Evolutionary conservation across 2,888 invertebrate genomes (phyloP), one percentile per base, ranked within the genome.

Genomic region (Oscheius sp.): DNA sequence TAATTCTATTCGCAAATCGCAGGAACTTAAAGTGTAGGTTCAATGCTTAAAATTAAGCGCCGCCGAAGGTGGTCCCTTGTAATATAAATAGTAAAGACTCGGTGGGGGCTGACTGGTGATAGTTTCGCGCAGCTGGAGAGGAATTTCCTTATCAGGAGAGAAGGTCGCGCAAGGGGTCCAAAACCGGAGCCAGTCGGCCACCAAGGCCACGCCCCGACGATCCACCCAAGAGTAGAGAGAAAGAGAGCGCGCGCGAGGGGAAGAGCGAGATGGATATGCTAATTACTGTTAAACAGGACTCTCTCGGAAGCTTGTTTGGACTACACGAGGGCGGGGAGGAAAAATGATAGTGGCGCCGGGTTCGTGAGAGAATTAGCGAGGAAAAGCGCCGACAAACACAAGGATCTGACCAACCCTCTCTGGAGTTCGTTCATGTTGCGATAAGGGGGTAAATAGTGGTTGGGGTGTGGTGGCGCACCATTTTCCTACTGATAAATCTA

Each of bases 301-400:
- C 42, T 42, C 25, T 12, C n/a, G 52, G 52, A 29, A n/a, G 25
- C 29, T 27, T 52, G 52, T 52, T 52, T 52, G n/a, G 29, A 52
- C 52, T 27, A 27, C 12, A 52, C 25, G 29, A 12, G 12, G 12
- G n/a, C 4, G 42, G 4, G 12, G 23, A 55, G 37, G 55, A 55
- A 55, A 55, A 55, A 55, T 55, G 61, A 61, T 42, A 45, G 29
- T 17, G 34, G 37, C 23, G 37, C n/a, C n/a, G 17, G n/a, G 25
- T 20, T 61, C 61, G 61, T 61, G 61, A 61, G 61, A 45, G 61
- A 61, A 61, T 61, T 61, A 61, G 55, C 29, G 61, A 23, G 45
- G 45, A 42, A 55, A 45, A 61, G 61, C 61, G 45, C n/a, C 61
- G 61, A 45, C 61, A 61, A 61, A 61, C 61, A 61, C 42, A 45